These are phyloP conservation scores for Cerastoderma edule DNA, from an alignment of 2,888 invertebrate genomes.

Conservation along the genomic window DNA sequence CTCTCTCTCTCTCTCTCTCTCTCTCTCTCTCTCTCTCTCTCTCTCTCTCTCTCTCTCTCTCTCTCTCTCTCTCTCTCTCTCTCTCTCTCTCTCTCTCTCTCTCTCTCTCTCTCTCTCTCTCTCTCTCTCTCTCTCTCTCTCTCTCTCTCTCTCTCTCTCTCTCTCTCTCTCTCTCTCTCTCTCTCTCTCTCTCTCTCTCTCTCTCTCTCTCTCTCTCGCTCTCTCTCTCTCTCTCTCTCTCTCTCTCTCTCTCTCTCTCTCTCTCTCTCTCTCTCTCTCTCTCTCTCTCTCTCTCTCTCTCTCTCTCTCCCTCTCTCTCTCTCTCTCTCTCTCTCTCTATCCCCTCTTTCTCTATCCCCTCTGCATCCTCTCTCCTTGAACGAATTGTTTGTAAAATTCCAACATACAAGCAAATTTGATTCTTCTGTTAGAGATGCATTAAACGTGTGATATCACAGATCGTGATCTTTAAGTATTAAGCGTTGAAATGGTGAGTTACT, in stretches of 20 bases:
- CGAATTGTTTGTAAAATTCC: too few species aligned
- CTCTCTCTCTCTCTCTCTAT: neutral
- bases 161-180: too few species aligned
- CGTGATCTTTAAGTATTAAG: too few species aligned
- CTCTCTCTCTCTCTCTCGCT: neutral
- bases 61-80: neutral
- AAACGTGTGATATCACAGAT: too few species aligned
- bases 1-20: conserved; percentile 1
- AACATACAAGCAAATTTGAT: too few species aligned
- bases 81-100: neutral
- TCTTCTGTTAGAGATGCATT: too few species aligned
- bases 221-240: conserved; percentile 1
- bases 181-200: too few species aligned
- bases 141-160: neutral
- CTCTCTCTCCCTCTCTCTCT: neutral
- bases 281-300: neutral
- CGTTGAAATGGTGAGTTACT: too few species aligned
- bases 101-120: neutral
- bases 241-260: too few species aligned
- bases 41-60: conserved; percentile 1
- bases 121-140: neutral
- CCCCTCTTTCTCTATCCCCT: too few species aligned
- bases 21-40: conserved; percentile 1
- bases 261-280: neutral
- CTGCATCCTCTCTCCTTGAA: too few species aligned